Conservation (phyloP, 2,888 invertebrate genomes). For the Globia sparganii region DNA sequence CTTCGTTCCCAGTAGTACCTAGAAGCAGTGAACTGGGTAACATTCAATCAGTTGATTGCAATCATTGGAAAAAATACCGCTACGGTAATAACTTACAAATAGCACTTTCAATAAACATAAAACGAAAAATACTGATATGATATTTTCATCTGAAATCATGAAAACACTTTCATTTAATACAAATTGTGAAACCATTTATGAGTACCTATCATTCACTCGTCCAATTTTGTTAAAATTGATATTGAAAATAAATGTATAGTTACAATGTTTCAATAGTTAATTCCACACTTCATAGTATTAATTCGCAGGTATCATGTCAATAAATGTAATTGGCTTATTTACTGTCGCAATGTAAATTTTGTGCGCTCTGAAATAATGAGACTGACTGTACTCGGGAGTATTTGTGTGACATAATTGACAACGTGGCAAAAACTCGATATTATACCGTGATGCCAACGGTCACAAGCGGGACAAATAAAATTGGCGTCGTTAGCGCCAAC, state of each 20-base stretch:
- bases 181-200: constrained; percentile 21
- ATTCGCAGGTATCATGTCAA: constrained; percentile 11
- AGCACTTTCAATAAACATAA: constrained; percentile 14
- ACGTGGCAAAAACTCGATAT: constrained; percentile 55
- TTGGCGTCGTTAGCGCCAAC: constrained; percentile 67
- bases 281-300: constrained; percentile 2
- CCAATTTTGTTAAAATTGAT: constrained; percentile 10
- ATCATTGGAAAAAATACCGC: constrained; percentile 5
- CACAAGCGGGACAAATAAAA: constrained; percentile 63
- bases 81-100: neutral
- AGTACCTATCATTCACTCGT: neutral
- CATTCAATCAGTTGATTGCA: neutral
- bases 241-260: neutral
- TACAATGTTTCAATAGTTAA: constrained; percentile 14
- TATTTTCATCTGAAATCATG: constrained; percentile 5
- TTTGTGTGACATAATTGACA: constrained; percentile 41
- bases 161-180: constrained; percentile 21
- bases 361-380: constrained; percentile 47
- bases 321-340: constrained; percentile 39
- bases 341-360: constrained; percentile 35
- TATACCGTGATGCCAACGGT: constrained; percentile 41
- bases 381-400: neutral
- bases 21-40: neutral
- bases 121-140: constrained; percentile 12
- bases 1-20: neutral